Evolutionary conservation across 1,140 invertebrate species (phyloP).

Genomic region (Pentalonia nigronervosa): DNA sequence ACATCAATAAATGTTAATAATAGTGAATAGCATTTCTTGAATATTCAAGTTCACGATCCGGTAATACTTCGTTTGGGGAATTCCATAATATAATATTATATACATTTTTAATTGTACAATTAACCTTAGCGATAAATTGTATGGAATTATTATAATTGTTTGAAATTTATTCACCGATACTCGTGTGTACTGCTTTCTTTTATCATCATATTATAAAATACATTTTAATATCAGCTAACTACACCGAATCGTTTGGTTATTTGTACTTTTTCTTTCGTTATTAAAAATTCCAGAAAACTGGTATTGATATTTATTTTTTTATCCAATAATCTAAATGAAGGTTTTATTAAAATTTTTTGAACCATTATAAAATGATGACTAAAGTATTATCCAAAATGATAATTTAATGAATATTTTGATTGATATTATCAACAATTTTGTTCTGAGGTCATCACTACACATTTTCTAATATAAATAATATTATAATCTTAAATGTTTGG

Average conservation of each 20-base stretch:
- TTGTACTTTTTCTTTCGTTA: not conserved
- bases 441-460: not conserved
- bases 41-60: not conserved
- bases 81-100: not conserved
- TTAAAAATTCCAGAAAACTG: not conserved
- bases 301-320: not conserved
- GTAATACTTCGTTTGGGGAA: too few relatives aligned
- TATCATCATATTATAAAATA: not conserved
- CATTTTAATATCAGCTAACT: not conserved
- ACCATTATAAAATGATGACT: not conserved
- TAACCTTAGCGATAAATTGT: not conserved
- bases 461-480: not conserved
- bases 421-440: not conserved
- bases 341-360: not conserved
- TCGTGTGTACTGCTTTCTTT: not conserved
- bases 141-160: not conserved
- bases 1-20: not conserved
- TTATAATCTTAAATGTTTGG: not conserved
- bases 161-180: not conserved
- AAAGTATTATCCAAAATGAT: not conserved
- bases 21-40: not conserved
- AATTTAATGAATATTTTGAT: constrained; percentile 7
- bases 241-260: not conserved
- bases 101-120: not conserved
- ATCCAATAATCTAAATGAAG: not conserved